A percentile compares a stretch with the other conserved stretches of the same genome.
phyloP scores from a whole-genome alignment of 2,797 vertebrate species.

The Enteromius thamalakanensis region DNA sequence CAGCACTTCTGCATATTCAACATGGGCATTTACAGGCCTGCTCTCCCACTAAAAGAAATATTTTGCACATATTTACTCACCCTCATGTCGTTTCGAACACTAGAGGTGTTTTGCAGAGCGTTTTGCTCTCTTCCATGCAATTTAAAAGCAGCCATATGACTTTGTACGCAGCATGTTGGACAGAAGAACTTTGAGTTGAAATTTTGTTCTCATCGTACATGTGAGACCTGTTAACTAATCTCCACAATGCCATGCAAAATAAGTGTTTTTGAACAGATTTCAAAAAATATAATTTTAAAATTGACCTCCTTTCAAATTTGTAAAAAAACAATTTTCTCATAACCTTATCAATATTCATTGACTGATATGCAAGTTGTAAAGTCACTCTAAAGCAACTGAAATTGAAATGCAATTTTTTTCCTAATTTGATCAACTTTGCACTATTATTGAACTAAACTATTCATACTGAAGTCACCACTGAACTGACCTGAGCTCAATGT shows the following conservation, averaged over 20 bases:
- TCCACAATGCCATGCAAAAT: background rate
- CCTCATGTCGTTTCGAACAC: background rate
- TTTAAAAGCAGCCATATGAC: background rate
- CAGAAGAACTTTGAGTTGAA: background rate
- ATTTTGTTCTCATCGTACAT: background rate
- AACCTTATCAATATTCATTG: background rate
- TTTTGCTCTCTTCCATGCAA: background rate
- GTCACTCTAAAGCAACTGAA: background rate
- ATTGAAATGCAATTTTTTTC: background rate
- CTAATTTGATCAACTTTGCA: background rate
- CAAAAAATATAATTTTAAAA: background rate
- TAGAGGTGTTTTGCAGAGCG: background rate
- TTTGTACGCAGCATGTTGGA: background rate
- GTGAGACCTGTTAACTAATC: background rate
- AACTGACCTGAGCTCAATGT: background rate
- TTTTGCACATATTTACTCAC: background rate
- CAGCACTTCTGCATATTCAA: conserved; percentile 18
- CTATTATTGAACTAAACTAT: background rate
- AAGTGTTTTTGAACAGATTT: conserved; percentile 1
- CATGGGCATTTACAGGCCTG: background rate
- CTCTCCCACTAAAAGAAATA: background rate
- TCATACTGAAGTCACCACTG: background rate
- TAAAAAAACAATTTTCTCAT: background rate
- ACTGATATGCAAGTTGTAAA: background rate
- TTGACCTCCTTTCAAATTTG: background rate